These are phyloP conservation scores for Eriocheir sinensis DNA, from an alignment of 1,140 invertebrate species.

Conservation along the genomic window DNA sequence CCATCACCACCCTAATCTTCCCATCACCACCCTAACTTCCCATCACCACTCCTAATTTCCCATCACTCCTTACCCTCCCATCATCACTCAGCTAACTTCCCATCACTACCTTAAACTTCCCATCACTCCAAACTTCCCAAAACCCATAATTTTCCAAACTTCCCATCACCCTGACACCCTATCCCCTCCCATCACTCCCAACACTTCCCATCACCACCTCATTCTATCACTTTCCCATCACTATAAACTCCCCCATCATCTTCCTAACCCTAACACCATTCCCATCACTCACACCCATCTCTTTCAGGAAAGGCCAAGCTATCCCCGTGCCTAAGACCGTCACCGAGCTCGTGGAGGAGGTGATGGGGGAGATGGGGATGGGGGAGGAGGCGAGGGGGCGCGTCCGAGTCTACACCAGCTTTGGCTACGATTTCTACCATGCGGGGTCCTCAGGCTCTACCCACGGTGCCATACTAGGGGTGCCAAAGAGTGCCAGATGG, in stretches of 20 bases:
- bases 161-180: background rate
- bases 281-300: background rate
- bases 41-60: too few species aligned
- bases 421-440: slow-evolving; percentile 64
- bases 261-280: background rate
- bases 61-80: too few species aligned
- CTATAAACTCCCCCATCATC: background rate
- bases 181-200: background rate
- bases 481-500: slow-evolving; percentile 51
- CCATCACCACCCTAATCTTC: too few species aligned
- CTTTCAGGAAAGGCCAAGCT: slow-evolving; percentile 42
- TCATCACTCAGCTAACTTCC: too few species aligned
- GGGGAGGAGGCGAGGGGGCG: background rate
- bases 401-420: slow-evolving; percentile 3
- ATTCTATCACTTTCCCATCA: background rate
- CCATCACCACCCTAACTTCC: too few species aligned
- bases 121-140: background rate
- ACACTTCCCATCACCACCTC: background rate
- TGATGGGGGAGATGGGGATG: slow-evolving; percentile 43
- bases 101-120: background rate
- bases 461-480: slow-evolving; percentile 39
- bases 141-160: background rate
- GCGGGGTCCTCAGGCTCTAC: slow-evolving; percentile 34
- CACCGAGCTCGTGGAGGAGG: slow-evolving; percentile 7
- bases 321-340: background rate